Evolutionary conservation across 2,797 vertebrate species (phyloP).

Genomic region (Amphiprion clarkii): DNA sequence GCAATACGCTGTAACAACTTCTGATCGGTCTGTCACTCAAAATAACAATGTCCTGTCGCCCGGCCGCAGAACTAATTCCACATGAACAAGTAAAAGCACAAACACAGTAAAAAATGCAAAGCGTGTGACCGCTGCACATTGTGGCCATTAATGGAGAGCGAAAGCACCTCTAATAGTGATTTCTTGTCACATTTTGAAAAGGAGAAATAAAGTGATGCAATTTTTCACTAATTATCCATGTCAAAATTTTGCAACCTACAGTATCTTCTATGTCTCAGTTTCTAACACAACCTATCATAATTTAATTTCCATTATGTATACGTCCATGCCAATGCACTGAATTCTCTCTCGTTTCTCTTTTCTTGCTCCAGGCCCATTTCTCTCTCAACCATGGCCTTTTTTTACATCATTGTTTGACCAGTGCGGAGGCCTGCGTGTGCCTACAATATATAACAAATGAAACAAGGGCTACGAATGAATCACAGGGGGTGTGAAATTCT

Average conservation of each 20-base stretch:
- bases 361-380: conserved; percentile 63
- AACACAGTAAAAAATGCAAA: conserved; percentile 23
- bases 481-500: conserved; percentile 86
- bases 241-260: conserved; percentile 54
- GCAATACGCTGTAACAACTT: conserved; percentile 75
- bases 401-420: conserved; percentile 83
- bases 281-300: conserved; percentile 36
- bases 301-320: conserved; percentile 48
- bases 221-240: conserved; percentile 41
- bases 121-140: conserved; percentile 28
- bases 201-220: conserved; percentile 40
- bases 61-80: conserved; percentile 30
- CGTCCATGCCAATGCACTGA: conserved; percentile 54
- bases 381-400: conserved; percentile 63
- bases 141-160: conserved; percentile 37
- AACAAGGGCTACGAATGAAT: conserved; percentile 74
- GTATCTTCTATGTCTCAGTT: conserved; percentile 22
- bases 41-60: conserved; percentile 62
- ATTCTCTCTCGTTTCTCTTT: conserved; percentile 34
- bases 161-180: conserved; percentile 33
- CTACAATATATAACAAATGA: conserved; percentile 69
- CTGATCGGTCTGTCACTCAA: conserved; percentile 75
- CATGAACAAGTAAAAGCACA: conserved; percentile 33
- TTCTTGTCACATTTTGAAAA: conserved; percentile 31
- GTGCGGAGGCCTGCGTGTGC: conserved; percentile 60